These are phyloP conservation scores for Leptogaster cylindrica DNA, from an alignment of 2,888 invertebrate genomes.

Conservation along the genomic window DNA sequence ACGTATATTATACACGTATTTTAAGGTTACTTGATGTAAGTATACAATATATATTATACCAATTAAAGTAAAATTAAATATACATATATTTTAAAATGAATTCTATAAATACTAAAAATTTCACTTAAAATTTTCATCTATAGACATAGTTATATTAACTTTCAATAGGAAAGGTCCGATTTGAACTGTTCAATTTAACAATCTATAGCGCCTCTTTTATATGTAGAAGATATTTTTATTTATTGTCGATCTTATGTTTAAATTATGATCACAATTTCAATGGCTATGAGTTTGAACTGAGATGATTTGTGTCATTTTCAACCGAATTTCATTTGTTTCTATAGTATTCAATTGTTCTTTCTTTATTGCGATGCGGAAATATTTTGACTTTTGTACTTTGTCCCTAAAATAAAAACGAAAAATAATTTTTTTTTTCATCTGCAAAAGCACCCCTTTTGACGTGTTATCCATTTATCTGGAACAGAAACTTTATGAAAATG, in stretches of 20 bases:
- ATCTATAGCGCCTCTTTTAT: too few relatives aligned
- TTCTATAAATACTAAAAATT: slow-evolving; percentile 11
- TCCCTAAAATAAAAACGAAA: not conserved
- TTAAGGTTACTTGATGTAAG: slow-evolving; percentile 47
- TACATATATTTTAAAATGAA: slow-evolving; percentile 25
- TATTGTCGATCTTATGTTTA: too few relatives aligned
- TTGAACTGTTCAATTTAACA: too few relatives aligned
- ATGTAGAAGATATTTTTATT: too few relatives aligned
- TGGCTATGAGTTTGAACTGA: too few relatives aligned
- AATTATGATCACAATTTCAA: too few relatives aligned
- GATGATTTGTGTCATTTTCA: too few relatives aligned
- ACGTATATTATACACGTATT: slow-evolving; percentile 57
- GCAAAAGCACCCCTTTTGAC: not conserved
- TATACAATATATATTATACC: slow-evolving; percentile 28
- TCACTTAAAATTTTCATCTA: slow-evolving; percentile 24
- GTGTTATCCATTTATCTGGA: not conserved
- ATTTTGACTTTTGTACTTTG: not conserved
- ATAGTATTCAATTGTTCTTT: too few relatives aligned
- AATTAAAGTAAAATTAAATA: slow-evolving; percentile 22
- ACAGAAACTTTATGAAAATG: not conserved
- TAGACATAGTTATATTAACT: too few relatives aligned
- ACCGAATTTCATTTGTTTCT: too few relatives aligned
- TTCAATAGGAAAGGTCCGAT: too few relatives aligned
- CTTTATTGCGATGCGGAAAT: too few relatives aligned
- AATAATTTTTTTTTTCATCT: not conserved